Percentiles rank a stretch among this genome's conserved stretches.
phyloP scores from a whole-genome alignment of 2,888 invertebrate genomes.

The Aphrophora alni region DNA sequence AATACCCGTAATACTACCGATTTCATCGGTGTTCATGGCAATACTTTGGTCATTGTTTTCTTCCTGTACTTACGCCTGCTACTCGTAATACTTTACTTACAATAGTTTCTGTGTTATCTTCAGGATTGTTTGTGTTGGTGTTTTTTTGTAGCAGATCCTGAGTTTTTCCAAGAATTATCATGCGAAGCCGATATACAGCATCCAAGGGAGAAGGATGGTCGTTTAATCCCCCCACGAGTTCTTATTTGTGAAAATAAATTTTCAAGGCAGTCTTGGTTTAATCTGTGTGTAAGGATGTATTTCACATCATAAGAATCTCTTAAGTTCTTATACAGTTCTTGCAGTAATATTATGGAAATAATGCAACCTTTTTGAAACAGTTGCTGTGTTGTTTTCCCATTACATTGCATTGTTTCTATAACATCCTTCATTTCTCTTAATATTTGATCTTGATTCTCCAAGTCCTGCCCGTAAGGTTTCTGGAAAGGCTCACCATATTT shows the following conservation, averaged over 20 bases:
- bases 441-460: slow-evolving; percentile 25
- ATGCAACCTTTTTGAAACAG: slow-evolving; percentile 28
- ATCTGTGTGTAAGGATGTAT: slow-evolving; percentile 21
- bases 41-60: not conserved
- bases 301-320: not conserved
- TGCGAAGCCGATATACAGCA: slow-evolving; percentile 44
- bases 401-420: slow-evolving; percentile 19
- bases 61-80: not conserved
- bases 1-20: not conserved
- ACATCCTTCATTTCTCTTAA: not conserved
- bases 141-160: slow-evolving; percentile 16
- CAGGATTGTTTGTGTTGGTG: slow-evolving; percentile 12
- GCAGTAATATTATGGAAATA: slow-evolving; percentile 18
- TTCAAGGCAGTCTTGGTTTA: slow-evolving; percentile 7
- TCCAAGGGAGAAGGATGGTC: slow-evolving; percentile 48
- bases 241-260: slow-evolving; percentile 43
- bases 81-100: slow-evolving; percentile 25
- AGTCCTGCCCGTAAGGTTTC: slow-evolving; percentile 24
- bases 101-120: slow-evolving; percentile 4
- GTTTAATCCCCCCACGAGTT: slow-evolving; percentile 45
- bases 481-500: slow-evolving; percentile 22
- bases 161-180: slow-evolving; percentile 48
- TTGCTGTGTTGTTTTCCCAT: slow-evolving; percentile 16
- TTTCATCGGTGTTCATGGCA: not conserved
- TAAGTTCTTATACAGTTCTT: slow-evolving; percentile 10